Conservation (phyloP, 2,797 vertebrate genomes). For the Spinibarbus caldwelli region DNA sequence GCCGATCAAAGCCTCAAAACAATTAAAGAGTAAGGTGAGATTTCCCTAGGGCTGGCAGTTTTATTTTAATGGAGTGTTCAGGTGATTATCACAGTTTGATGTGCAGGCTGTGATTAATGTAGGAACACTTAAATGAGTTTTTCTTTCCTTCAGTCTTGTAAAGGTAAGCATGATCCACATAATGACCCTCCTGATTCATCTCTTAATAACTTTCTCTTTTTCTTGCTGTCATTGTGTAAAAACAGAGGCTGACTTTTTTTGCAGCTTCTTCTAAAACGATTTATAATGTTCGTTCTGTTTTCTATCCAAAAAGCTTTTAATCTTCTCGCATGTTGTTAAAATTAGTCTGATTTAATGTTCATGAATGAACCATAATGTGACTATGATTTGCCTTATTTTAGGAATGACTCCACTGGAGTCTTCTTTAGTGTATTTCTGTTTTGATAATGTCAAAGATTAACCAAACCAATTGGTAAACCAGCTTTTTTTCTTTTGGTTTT, state of each 20-base stretch:
- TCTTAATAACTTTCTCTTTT: slow-evolving; percentile 54
- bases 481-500: neutral
- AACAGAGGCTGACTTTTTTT: slow-evolving; percentile 6
- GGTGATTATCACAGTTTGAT: slow-evolving; percentile 99
- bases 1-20: slow-evolving; percentile 99
- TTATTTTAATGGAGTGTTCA: slow-evolving; percentile 99
- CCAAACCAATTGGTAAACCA: no score
- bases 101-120: slow-evolving; percentile 98
- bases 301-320: neutral
- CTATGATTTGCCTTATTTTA: neutral
- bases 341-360: neutral
- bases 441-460: neutral
- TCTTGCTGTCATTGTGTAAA: slow-evolving; percentile 42
- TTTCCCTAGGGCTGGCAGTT: slow-evolving; percentile 98
- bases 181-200: slow-evolving; percentile 84
- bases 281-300: neutral
- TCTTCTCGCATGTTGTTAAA: neutral
- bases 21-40: slow-evolving; percentile 99
- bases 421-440: slow-evolving; percentile 3
- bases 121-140: slow-evolving; percentile 94
- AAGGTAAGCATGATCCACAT: slow-evolving; percentile 86
- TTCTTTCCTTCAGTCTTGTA: slow-evolving; percentile 71
- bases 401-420: neutral
- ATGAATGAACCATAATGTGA: neutral
- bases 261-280: slow-evolving; percentile 1